These are phyloP conservation scores for Helicorthomorpha holstii DNA, from an alignment of 1,140 invertebrate species.

Conservation along the genomic window DNA sequence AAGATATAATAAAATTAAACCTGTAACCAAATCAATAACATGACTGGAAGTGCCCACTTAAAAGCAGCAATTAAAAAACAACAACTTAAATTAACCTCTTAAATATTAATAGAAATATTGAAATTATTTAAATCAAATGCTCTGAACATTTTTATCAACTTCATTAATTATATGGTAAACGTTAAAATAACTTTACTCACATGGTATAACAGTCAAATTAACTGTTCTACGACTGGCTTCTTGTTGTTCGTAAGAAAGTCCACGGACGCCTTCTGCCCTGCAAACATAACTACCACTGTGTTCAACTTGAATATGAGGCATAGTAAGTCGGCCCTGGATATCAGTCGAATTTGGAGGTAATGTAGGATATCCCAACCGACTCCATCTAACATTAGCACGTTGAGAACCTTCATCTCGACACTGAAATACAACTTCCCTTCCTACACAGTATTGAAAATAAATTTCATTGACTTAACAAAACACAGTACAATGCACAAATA, in stretches of 20 bases:
- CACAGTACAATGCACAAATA: too few species aligned
- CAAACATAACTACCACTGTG: slow-evolving; percentile 66
- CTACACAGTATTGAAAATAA: slow-evolving; percentile 30
- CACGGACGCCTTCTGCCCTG: slow-evolving; percentile 47
- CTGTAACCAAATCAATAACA: too few species aligned
- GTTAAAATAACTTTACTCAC: slow-evolving; percentile 39
- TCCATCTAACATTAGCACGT: slow-evolving; percentile 57
- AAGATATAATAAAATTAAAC: too few species aligned
- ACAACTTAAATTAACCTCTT: too few species aligned
- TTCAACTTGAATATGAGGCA: slow-evolving; percentile 57
- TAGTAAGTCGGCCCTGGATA: slow-evolving; percentile 58
- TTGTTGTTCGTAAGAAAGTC: slow-evolving; percentile 26
- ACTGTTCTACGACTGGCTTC: slow-evolving; percentile 33
- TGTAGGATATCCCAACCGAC: slow-evolving; percentile 43
- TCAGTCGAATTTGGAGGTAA: slow-evolving; percentile 52
- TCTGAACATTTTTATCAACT: too few species aligned
- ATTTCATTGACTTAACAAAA: too few species aligned
- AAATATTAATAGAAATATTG: too few species aligned
- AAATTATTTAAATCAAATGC: too few species aligned
- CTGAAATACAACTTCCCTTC: slow-evolving; percentile 75
- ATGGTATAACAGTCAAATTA: slow-evolving; percentile 46
- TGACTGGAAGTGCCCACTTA: too few species aligned
- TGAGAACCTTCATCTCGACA: slow-evolving; percentile 70
- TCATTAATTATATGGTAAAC: too few species aligned
- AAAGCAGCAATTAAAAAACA: too few species aligned